A percentile compares a stretch with the other conserved stretches of the same genome.
These are phyloP conservation scores for Caracal caracal DNA, from an alignment of 2,113 vertebrate species.

Conservation along the genomic window DNA sequence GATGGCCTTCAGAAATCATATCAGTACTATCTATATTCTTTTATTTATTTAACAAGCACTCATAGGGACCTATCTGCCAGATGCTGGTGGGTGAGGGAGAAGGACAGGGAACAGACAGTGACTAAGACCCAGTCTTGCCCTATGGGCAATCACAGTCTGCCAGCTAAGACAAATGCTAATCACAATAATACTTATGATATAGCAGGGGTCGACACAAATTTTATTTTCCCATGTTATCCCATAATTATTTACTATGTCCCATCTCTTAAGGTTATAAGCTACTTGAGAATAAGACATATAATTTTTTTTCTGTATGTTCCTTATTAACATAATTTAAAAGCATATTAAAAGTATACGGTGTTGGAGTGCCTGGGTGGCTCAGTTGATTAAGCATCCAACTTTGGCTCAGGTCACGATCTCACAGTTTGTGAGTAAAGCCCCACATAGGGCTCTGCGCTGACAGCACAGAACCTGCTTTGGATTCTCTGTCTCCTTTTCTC, in stretches of 20 bases:
- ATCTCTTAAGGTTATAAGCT: background rate
- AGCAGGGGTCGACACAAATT: background rate
- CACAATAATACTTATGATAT: background rate
- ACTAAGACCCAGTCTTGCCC: background rate
- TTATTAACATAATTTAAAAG: background rate
- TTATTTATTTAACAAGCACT: background rate
- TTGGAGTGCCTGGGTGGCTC: background rate
- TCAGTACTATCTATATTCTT: background rate
- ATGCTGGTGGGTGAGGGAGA: background rate
- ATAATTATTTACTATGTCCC: background rate
- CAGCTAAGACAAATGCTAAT: background rate
- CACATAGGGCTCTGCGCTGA: no score
- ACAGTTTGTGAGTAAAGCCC: no score
- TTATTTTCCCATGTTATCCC: background rate
- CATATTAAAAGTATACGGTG: background rate
- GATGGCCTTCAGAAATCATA: background rate
- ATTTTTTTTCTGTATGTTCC: background rate
- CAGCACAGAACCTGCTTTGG: no score
- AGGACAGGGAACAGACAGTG: background rate
- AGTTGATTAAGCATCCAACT: no score
- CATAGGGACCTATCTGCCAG: background rate
- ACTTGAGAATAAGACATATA: background rate
- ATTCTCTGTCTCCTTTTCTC: no score
- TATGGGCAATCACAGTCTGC: background rate
- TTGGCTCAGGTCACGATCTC: no score